These are phyloP conservation scores for Platysternon megacephalum DNA, from an alignment of 2,113 vertebrate species.

Conservation along the genomic window DNA sequence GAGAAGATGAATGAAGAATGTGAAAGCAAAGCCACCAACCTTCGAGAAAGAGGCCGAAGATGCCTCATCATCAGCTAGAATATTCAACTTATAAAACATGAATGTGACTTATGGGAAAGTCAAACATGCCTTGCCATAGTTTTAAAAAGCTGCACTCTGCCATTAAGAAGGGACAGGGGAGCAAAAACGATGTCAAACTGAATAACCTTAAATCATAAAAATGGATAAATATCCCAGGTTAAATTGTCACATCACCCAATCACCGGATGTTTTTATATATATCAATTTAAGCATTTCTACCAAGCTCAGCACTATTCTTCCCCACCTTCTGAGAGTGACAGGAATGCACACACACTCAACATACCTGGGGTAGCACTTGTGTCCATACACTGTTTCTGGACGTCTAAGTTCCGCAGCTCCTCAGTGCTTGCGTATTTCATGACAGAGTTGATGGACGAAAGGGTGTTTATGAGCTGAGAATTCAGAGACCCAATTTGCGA, in stretches of 20 bases:
- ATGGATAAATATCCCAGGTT: background rate
- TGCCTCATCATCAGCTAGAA: background rate
- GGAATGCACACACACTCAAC: rapidly evolving
- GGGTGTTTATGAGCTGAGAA: conserved; percentile 93
- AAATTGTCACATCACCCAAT: background rate
- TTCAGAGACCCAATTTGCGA: conserved; percentile 95
- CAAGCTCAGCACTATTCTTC: background rate
- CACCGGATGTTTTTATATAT: background rate
- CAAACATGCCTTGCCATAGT: background rate
- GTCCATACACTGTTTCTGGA: conserved; percentile 70
- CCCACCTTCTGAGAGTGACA: background rate
- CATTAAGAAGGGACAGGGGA: background rate
- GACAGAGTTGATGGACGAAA: conserved; percentile 92
- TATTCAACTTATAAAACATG: rapidly evolving
- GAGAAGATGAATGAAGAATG: background rate
- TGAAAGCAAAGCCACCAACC: background rate
- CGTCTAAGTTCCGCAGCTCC: conserved; percentile 79
- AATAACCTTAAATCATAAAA: background rate
- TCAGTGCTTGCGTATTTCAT: conserved; percentile 90
- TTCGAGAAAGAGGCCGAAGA: background rate
- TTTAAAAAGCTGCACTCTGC: background rate
- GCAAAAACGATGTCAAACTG: background rate
- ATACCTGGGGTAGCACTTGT: conserved; percentile 64
- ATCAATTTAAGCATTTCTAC: background rate
- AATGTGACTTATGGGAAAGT: background rate